Evolutionary conservation across 1,140 invertebrate species (phyloP).

Genomic region (Ptiloglossa arizonensis): DNA sequence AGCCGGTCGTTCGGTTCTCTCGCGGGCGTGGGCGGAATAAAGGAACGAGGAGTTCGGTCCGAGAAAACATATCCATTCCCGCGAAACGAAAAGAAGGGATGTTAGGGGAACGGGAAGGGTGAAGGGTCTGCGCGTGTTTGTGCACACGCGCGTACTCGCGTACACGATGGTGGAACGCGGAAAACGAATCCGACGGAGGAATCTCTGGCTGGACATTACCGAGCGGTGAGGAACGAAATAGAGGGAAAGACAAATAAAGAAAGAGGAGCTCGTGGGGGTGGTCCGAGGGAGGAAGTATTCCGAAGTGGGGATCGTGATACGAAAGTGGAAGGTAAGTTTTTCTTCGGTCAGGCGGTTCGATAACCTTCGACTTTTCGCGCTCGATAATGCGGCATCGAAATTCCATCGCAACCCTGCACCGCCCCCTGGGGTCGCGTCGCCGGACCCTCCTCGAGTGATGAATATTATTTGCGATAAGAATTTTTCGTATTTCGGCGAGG

Average conservation of each 20-base stretch:
- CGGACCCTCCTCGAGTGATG: conserved; percentile 48
- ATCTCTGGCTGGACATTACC: conserved; percentile 29
- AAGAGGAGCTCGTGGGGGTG: not conserved
- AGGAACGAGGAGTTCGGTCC: conserved; percentile 40
- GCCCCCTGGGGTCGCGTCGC: not conserved
- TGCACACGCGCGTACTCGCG: too few relatives aligned
- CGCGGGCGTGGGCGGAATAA: conserved; percentile 43
- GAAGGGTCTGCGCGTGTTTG: too few relatives aligned
- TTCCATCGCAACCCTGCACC: conserved; percentile 47
- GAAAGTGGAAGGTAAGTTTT: conserved; percentile 1
- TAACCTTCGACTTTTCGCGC: conserved; percentile 42
- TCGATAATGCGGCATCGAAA: conserved; percentile 63
- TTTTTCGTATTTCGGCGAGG: conserved; percentile 66
- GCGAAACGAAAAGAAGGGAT: not conserved
- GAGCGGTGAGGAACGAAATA: not conserved
- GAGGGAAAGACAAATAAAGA: conserved; percentile 19
- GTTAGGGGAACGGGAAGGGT: too few relatives aligned
- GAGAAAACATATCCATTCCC: conserved; percentile 64
- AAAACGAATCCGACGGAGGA: not conserved
- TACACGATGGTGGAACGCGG: too few relatives aligned
- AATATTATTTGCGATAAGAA: conserved; percentile 74
- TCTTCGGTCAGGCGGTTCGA: not conserved
- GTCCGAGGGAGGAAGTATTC: too few relatives aligned
- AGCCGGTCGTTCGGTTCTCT: conserved; percentile 36
- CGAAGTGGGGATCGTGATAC: not conserved